These are phyloP conservation scores for Pygoscelis adeliae DNA, from an alignment of 2,113 vertebrate species.

Conservation along the genomic window DNA sequence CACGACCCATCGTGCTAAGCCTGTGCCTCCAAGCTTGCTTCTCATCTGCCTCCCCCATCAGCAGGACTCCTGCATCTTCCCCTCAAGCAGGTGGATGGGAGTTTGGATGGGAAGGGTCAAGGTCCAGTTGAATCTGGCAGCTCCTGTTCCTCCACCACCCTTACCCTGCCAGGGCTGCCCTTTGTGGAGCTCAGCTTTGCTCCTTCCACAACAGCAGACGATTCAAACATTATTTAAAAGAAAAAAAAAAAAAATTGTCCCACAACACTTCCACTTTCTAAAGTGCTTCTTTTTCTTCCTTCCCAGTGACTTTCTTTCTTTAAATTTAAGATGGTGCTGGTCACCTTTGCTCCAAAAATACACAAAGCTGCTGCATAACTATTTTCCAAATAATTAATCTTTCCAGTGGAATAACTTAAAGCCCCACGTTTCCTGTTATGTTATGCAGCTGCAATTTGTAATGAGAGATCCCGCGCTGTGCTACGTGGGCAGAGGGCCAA, in stretches of 20 bases:
- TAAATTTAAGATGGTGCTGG: constrained; percentile 55
- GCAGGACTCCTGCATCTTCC: not conserved
- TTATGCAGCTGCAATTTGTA: constrained; percentile 78
- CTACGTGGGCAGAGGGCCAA: constrained; percentile 71
- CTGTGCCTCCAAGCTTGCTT: not conserved
- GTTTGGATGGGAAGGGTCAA: not conserved
- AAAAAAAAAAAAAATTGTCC: not conserved
- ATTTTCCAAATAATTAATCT: constrained; percentile 81
- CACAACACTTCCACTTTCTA: not conserved
- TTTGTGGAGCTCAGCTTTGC: not conserved
- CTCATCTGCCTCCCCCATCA: not conserved
- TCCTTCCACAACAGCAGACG: not conserved
- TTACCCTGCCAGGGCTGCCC: not conserved
- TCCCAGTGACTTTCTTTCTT: not conserved
- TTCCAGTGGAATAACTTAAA: constrained; percentile 80
- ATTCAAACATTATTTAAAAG: not conserved
- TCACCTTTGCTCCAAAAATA: constrained; percentile 74
- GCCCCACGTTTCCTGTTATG: constrained; percentile 80
- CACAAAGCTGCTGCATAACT: constrained; percentile 61
- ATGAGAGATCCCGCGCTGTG: constrained; percentile 70
- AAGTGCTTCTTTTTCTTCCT: not conserved
- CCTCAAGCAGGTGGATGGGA: not conserved
- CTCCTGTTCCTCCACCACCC: not conserved
- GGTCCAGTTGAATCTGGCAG: not conserved
- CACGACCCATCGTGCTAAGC: rapidly evolving